phyloP scores from a whole-genome alignment of 1,140 invertebrate species.

The Colletes latitarsis region DNA sequence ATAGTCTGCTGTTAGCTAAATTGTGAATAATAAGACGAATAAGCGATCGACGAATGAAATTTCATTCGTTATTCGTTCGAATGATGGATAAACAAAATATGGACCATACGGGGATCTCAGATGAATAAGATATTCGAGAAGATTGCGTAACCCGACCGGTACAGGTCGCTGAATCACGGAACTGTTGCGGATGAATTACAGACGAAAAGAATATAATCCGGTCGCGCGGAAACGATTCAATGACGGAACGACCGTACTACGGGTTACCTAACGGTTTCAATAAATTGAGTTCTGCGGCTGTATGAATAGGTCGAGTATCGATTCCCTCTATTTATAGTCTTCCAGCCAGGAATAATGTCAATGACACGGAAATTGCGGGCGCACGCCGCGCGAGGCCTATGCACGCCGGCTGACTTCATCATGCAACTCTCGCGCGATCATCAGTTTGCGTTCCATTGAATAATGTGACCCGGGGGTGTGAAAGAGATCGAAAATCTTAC shows the following conservation, averaged over 20 bases:
- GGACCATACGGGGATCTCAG: too few relatives aligned
- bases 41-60: too few relatives aligned
- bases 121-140: too few relatives aligned
- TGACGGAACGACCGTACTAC: neutral
- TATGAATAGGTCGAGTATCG: conserved; percentile 39
- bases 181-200: neutral
- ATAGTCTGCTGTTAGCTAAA: too few relatives aligned
- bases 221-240: neutral
- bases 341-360: conserved; percentile 36
- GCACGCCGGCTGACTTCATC: conserved; percentile 23
- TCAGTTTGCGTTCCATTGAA: conserved; percentile 14
- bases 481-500: too few relatives aligned
- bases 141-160: neutral
- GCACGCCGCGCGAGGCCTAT: too few relatives aligned
- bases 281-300: conserved; percentile 31
- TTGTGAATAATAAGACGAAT: too few relatives aligned
- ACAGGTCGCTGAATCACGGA: too few relatives aligned
- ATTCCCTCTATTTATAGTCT: conserved; percentile 42
- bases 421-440: neutral
- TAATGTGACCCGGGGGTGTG: neutral
- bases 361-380: conserved; percentile 49
- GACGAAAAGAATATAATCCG: neutral
- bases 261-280: conserved; percentile 32
- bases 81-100: too few relatives aligned
- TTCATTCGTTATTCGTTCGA: too few relatives aligned